Base-by-base conservation (phyloP, 2,797 vertebrate genomes). In the Pitangus sulphuratus region DNA sequence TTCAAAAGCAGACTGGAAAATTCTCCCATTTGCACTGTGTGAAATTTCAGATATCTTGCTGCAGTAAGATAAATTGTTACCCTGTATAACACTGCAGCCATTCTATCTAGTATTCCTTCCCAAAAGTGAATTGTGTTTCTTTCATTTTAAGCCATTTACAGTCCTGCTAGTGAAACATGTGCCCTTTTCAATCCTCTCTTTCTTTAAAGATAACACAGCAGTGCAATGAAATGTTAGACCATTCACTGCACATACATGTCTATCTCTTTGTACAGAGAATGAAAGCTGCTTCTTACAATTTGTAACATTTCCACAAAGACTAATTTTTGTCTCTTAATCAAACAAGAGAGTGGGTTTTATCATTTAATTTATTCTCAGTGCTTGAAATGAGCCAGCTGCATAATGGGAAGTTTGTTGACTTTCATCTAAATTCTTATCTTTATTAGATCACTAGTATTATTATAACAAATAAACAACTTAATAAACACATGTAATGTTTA, bases 401-500 rank as follows among this genome's bases (percentile, higher is more conserved):
- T 95, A 97, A 91, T 97, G 66, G 84, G 79, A 97, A 96, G 87
- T 97, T 92, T 97, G 96, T 94, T 97, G 95, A 95, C 87, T 96
- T 97, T 90, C 97, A 96, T 97, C 75, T 97, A 89, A 96, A 97
- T 97, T 96, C 97, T 97, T 97, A 97, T 96, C 97, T 97, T 95
- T 97, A 96, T 97, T 97, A 97, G 96, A 97, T 97, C 60, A 19
- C 85, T 95, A 94, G 84, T 93, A 97, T 96, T 97, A 99, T 99
- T 99, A 98, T 97, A 98, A 98, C 97, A 98, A 98, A 99, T 99
- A 98, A 99, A 99, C 97, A 98, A 97, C 98, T 99, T 99, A 99
- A 98, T 98, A 98, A 98, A 97, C 58, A 94, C 85, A 95, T 74
- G 97, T 98, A 99, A 90, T 85, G 94, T 97, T 98, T 98, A 99